phyloP scores from a whole-genome alignment of 2,797 vertebrate genomes.

The Protosalanx chinensis region DNA sequence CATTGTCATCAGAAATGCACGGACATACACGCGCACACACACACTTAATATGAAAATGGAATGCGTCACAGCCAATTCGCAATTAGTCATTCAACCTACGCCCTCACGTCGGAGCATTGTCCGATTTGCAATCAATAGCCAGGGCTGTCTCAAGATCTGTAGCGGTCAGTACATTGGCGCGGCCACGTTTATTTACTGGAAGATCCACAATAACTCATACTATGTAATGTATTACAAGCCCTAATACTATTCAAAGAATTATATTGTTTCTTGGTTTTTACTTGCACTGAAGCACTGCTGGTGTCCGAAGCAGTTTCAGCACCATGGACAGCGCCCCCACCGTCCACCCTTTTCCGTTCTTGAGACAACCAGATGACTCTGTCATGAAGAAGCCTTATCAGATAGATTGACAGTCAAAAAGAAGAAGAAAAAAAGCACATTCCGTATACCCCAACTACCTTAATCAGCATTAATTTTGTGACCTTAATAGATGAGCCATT shows the following conservation, averaged over 20 bases:
- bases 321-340: conserved; percentile 52
- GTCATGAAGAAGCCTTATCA: no score
- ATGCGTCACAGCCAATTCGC: conserved; percentile 25
- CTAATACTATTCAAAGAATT: background rate
- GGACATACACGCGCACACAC: background rate
- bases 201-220: conserved; percentile 8
- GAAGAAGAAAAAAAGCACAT: background rate
- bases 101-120: background rate
- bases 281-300: background rate
- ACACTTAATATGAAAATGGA: conserved; percentile 63
- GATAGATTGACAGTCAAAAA: background rate
- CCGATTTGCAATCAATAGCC: conserved; percentile 43
- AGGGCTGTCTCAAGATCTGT: conserved; percentile 30
- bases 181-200: background rate
- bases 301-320: conserved; percentile 39
- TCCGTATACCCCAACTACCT: background rate
- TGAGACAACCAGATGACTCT: background rate
- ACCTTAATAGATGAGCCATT: background rate
- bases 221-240: background rate
- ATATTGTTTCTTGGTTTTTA: background rate
- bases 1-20: conserved; percentile 18
- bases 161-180: conserved; percentile 13
- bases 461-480: background rate
- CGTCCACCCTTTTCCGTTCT: background rate
- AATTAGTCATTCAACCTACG: conserved; percentile 54